phyloP scores from a whole-genome alignment of 2,888 invertebrate species.

The Callyntrura sp. region DNA sequence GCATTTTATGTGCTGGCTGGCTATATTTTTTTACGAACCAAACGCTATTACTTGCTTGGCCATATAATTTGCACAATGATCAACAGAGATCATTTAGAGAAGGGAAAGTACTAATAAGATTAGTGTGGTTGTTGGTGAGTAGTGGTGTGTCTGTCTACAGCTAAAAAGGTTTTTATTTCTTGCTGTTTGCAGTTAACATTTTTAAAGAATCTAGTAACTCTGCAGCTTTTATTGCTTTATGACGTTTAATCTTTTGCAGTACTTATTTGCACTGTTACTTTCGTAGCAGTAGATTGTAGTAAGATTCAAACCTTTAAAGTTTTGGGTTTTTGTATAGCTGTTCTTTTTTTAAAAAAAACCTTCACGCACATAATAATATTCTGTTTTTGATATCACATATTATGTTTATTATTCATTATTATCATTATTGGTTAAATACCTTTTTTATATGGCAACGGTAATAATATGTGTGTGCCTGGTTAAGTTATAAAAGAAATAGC shows the following conservation, averaged over 20 bases:
- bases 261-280: constrained; percentile 55
- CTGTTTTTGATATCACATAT: constrained; percentile 36
- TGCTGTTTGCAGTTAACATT: constrained; percentile 22
- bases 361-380: constrained; percentile 2
- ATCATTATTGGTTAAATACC: constrained; percentile 23
- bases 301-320: constrained; percentile 39
- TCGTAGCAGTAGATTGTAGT: constrained; percentile 31
- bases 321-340: constrained; percentile 41
- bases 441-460: constrained; percentile 49
- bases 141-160: constrained; percentile 16
- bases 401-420: constrained; percentile 28
- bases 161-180: neutral
- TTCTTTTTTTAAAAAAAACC: constrained; percentile 22
- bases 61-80: constrained; percentile 33
- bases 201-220: neutral
- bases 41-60: neutral
- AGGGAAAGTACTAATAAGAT: constrained; percentile 61
- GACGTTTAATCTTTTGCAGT: constrained; percentile 47
- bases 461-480: constrained; percentile 36
- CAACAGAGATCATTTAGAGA: constrained; percentile 11
- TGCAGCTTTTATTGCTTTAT: constrained; percentile 39
- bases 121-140: constrained; percentile 2
- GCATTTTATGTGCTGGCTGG: constrained; percentile 29
- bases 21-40: constrained; percentile 26
- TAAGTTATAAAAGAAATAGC: constrained; percentile 36